These are phyloP conservation scores for Rousettus leschenaultii DNA, from an alignment of 2,113 vertebrate species.

Conservation along the genomic window DNA sequence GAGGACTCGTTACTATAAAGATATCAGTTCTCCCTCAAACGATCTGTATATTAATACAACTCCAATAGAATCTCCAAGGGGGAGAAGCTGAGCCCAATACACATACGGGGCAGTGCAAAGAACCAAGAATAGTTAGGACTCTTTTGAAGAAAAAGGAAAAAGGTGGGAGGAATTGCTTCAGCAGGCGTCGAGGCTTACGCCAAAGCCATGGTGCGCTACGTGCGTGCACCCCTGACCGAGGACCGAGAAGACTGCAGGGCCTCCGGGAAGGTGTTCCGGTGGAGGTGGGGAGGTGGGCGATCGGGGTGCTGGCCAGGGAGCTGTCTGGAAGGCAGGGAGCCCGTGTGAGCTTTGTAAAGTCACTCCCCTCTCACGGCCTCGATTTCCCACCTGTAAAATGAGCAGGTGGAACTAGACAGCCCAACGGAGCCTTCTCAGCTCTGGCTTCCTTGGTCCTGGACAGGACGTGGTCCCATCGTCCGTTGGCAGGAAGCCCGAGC, in stretches of 20 bases:
- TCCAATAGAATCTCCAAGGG: not conserved
- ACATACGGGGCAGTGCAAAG: not conserved
- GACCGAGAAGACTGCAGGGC: not conserved
- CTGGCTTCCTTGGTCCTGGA: not conserved
- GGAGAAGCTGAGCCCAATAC: not conserved
- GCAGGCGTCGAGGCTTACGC: no score
- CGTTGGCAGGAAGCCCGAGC: not conserved
- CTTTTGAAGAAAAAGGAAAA: not conserved
- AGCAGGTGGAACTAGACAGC: not conserved
- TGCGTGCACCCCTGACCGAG: not conserved
- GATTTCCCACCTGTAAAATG: not conserved
- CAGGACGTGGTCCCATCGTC: not conserved
- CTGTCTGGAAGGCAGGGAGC: not conserved
- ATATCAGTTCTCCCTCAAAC: not conserved
- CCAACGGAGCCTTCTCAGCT: not conserved
- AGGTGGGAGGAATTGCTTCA: not conserved
- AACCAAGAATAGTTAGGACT: not conserved
- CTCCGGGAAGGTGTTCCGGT: not conserved
- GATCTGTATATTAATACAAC: not conserved
- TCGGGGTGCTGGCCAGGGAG: no score
- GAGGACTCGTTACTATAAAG: not conserved
- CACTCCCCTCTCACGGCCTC: not conserved
- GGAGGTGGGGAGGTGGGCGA: not conserved
- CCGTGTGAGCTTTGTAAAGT: not conserved
- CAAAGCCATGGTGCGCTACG: no score